Conservation (phyloP, 1,140 invertebrate genomes). For the Papilio aristodemus region DNA sequence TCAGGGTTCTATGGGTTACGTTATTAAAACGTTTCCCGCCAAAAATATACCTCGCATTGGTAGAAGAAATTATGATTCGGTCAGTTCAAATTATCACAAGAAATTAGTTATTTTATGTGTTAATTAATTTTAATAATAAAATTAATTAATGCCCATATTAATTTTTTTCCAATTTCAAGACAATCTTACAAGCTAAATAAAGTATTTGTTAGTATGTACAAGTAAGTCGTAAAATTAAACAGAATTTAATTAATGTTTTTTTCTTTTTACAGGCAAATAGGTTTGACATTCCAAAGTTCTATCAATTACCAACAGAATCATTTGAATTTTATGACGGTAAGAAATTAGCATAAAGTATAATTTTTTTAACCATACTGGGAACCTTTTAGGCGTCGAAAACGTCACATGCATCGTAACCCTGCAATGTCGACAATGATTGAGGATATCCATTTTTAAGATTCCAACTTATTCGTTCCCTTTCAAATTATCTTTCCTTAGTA, state of each 20-base stretch:
- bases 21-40: slow-evolving; percentile 69
- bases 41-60: slow-evolving; percentile 76
- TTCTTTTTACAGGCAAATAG: slow-evolving; percentile 61
- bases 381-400: too few relatives aligned
- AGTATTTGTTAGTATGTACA: not conserved
- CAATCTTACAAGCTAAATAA: not conserved
- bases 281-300: slow-evolving; percentile 69
- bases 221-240: too few relatives aligned
- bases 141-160: too few relatives aligned
- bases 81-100: slow-evolving; percentile 50
- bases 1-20: slow-evolving; percentile 64
- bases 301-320: slow-evolving; percentile 52
- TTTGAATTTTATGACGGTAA: slow-evolving; percentile 56
- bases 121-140: too few relatives aligned
- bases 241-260: slow-evolving; percentile 4
- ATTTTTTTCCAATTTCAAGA: too few relatives aligned
- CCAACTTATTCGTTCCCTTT: not conserved
- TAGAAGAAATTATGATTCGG: slow-evolving; percentile 70
- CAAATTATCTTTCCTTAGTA: too few relatives aligned
- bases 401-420: too few relatives aligned
- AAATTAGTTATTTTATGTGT: too few relatives aligned
- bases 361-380: not conserved
- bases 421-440: too few relatives aligned
- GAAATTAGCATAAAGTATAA: not conserved
- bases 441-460: too few relatives aligned